Percentiles rank a stretch among this genome's conserved stretches.
Evolutionary conservation across 2,888 invertebrate species (phyloP).

Genomic region (Hypsopygia costalis): DNA sequence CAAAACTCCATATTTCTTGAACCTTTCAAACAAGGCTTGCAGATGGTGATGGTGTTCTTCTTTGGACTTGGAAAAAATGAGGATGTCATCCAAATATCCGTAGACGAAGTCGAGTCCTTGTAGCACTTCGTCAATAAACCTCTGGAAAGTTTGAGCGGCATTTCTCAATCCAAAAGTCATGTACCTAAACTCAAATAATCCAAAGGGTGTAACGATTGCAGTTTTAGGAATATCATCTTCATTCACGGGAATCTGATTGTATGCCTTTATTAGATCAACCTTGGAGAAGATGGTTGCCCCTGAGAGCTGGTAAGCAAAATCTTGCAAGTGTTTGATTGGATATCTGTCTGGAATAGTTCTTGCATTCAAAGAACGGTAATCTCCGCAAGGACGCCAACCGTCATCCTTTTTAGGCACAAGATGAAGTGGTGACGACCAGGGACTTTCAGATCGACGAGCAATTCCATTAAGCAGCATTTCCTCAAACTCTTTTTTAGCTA

Average conservation of each 20-base stretch:
- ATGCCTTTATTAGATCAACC: constrained; percentile 24
- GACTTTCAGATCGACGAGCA: constrained; percentile 10
- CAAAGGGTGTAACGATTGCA: too few species aligned
- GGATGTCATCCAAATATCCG: constrained; percentile 1
- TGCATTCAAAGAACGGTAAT: constrained; percentile 3
- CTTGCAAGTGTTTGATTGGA: constrained; percentile 11
- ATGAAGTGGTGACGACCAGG: constrained; percentile 13
- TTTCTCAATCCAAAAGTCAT: too few species aligned
- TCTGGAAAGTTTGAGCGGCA: too few species aligned
- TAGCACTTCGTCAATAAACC: not conserved
- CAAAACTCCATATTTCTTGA: too few species aligned
- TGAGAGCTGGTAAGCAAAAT: constrained; percentile 11
- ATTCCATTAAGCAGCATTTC: constrained; percentile 14
- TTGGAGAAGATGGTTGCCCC: constrained; percentile 9
- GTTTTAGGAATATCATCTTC: not conserved
- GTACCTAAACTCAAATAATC: too few species aligned
- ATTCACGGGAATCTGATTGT: constrained; percentile 9
- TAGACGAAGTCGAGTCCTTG: not conserved
- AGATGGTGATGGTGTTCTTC: not conserved
- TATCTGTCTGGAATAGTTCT: constrained; percentile 12
- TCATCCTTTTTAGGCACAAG: not conserved
- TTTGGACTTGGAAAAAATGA: not conserved
- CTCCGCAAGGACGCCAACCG: not conserved
- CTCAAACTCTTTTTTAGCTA: constrained; percentile 8
- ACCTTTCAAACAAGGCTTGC: too few species aligned